Evolutionary conservation across 2,113 vertebrate genomes (phyloP).

Genomic region (Eurypyga helias): DNA sequence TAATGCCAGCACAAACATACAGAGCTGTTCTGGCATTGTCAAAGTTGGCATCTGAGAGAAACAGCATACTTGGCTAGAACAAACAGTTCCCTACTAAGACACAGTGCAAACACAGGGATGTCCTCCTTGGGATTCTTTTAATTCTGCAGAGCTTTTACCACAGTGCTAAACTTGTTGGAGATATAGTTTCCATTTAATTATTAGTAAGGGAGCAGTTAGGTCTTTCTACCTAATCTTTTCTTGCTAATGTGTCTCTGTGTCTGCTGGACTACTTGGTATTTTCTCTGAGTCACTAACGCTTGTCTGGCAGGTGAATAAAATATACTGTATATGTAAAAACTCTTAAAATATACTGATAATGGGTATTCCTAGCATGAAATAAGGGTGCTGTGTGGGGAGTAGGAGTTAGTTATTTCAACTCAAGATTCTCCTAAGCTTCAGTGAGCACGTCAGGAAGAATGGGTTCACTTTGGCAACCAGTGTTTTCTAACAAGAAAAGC

Average conservation of each 20-base stretch:
- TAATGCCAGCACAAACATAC: not conserved
- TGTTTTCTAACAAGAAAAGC: not conserved
- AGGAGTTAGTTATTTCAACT: not conserved
- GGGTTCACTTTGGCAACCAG: not conserved
- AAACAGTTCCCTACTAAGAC: constrained; percentile 27
- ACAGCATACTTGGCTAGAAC: not conserved
- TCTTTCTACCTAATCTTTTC: not conserved
- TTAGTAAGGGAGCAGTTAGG: not conserved
- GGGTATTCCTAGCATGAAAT: not conserved
- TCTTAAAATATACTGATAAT: not conserved
- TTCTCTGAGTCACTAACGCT: not conserved
- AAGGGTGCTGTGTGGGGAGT: not conserved
- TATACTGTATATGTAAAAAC: not conserved
- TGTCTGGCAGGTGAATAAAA: not conserved
- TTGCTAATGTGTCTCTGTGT: not conserved
- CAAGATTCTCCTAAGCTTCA: not conserved
- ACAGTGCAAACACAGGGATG: not conserved
- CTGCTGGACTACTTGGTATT: not conserved
- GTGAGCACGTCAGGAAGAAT: not conserved
- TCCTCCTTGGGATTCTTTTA: not conserved
- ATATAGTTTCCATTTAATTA: not conserved
- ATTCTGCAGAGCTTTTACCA: not conserved
- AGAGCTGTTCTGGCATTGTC: not conserved
- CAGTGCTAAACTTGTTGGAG: not conserved
- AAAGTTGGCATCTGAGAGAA: not conserved